These are phyloP conservation scores for Saturnia japonica DNA, from an alignment of 2,888 invertebrate genomes.

Conservation along the genomic window DNA sequence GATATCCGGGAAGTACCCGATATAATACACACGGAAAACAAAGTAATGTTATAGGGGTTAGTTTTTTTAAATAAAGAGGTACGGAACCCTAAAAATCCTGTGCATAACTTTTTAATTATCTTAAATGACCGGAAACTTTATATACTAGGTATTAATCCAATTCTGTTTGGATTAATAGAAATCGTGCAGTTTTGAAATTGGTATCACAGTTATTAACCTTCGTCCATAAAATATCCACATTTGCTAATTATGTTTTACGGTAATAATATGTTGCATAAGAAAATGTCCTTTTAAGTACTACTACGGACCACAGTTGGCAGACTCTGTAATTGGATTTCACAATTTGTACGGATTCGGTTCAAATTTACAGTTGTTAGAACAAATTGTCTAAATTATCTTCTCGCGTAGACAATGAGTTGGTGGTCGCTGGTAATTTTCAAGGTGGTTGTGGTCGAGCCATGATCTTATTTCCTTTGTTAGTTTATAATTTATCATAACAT, in stretches of 20 bases:
- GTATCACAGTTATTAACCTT: slow-evolving; percentile 7
- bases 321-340: slow-evolving; percentile 10
- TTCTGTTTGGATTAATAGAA: slow-evolving; percentile 13
- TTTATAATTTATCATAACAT: slow-evolving; percentile 52
- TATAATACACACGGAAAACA: too few relatives aligned
- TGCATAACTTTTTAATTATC: not conserved
- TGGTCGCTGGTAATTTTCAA: slow-evolving; percentile 34
- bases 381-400: slow-evolving; percentile 17
- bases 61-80: too few relatives aligned
- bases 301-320: not conserved
- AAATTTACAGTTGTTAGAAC: slow-evolving; percentile 18
- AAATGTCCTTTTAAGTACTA: slow-evolving; percentile 10
- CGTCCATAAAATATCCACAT: not conserved
- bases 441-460: slow-evolving; percentile 45
- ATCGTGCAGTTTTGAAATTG: slow-evolving; percentile 14
- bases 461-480: slow-evolving; percentile 61
- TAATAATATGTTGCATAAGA: not conserved
- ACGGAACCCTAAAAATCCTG: too few relatives aligned
- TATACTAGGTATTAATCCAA: slow-evolving; percentile 20
- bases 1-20: too few relatives aligned
- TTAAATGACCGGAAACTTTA: not conserved
- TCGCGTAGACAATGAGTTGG: slow-evolving; percentile 19
- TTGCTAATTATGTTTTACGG: not conserved
- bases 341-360: slow-evolving; percentile 11
- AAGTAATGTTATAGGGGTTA: too few relatives aligned